Percentiles rank a stretch among this genome's conserved stretches.
phyloP scores from a whole-genome alignment of 2,888 invertebrate species.

The Cryptocheilus praepositus region DNA sequence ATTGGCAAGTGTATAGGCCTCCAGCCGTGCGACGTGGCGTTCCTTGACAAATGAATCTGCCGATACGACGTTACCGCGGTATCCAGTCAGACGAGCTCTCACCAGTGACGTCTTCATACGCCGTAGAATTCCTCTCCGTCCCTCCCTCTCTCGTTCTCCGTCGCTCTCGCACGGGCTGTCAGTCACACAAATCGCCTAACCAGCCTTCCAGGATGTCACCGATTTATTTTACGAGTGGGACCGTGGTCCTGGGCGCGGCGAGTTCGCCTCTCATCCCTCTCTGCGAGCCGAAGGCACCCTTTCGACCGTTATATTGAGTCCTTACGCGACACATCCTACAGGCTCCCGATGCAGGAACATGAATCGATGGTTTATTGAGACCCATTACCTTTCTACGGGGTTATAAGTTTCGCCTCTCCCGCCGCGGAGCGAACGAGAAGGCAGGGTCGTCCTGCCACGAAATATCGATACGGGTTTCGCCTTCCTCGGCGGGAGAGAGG shows the following conservation, averaged over 20 bases:
- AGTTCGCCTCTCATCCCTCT: slow-evolving; percentile 16
- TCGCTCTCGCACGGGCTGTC: slow-evolving; percentile 53
- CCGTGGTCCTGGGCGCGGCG: slow-evolving; percentile 52
- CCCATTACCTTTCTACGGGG: slow-evolving; percentile 60
- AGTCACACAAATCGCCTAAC: slow-evolving; percentile 69
- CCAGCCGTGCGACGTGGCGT: slow-evolving; percentile 62
- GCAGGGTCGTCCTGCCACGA: slow-evolving; percentile 21
- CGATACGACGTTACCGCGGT: slow-evolving; percentile 60
- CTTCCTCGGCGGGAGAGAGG: background rate
- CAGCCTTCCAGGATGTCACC: slow-evolving; percentile 69
- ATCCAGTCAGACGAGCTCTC: slow-evolving; percentile 39
- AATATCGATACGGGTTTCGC: slow-evolving; percentile 51
- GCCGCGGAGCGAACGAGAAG: background rate
- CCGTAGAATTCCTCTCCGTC: slow-evolving; percentile 21
- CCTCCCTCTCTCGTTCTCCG: background rate
- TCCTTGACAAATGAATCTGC: slow-evolving; percentile 70
- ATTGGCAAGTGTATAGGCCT: slow-evolving; percentile 55
- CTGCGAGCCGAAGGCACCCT: slow-evolving; percentile 8
- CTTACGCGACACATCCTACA: slow-evolving; percentile 47
- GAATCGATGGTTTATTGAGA: slow-evolving; percentile 67
- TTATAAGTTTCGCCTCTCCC: slow-evolving; percentile 34
- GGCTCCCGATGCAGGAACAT: slow-evolving; percentile 35
- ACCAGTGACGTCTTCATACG: slow-evolving; percentile 69
- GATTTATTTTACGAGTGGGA: slow-evolving; percentile 70
- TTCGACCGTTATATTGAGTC: slow-evolving; percentile 49